Base-by-base conservation (phyloP, 2,888 invertebrate species). In the Pedicia rivosa region DNA sequence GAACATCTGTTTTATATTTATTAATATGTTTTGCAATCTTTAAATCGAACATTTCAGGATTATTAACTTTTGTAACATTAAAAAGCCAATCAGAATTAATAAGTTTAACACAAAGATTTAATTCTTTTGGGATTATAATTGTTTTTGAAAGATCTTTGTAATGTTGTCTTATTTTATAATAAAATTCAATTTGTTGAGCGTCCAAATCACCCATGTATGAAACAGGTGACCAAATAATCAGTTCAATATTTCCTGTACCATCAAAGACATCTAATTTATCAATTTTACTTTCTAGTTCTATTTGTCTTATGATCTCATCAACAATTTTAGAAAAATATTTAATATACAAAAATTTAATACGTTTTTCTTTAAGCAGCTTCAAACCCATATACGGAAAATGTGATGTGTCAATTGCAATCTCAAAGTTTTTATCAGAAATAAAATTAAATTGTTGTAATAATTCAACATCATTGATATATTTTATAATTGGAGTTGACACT, bases 371-470 rank as follows among this genome's bases (percentile, higher is more conserved):
- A 14, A 73, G 55, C 52, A 74, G 55, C 37, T 65, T 53, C 28
- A 77, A 50, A 1, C 76, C 76, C 48, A 73, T 66, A 28, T 74
- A 45, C 2, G 78, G 78, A 50, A 77, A 72, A 5, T 70, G 68
- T 45, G 66, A 66, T 19, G 70, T 56, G 52, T 78, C 78, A 32
- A 72, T 55, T 42, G 42, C 47, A 38, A 44, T 46, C 10, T 62
- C 62, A 16, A 60, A 50, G 48, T 52, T 57, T 39, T 52, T 55
- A 46, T 57, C 55, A 33, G 63, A 56, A 36, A 59, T 57, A 29
- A 54, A 50, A 13, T 46, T 50, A 24, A 71, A 62, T 36, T 54
- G 49, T 30, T 62, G 56, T 12, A 66, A 46, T 40, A 62, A 68
- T 14, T 62, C 58, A 8, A 47, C 43, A 46, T 72, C 70, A 57